Conservation (phyloP, 2,888 invertebrate genomes). For the Hemicrepidius hirtus region DNA sequence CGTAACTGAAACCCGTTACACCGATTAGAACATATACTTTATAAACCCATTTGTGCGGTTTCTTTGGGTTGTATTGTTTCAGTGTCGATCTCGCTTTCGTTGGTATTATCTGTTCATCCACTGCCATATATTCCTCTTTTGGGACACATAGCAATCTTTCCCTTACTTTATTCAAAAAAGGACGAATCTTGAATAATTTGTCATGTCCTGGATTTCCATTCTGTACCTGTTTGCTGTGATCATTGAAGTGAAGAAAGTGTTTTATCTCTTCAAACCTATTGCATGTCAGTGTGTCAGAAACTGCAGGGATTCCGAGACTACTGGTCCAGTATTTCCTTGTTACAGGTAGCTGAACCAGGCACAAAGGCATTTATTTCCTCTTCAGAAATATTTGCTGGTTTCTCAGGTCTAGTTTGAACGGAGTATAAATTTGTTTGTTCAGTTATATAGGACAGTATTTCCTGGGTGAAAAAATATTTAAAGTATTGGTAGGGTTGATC, state of each 20-base stretch:
- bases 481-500: not conserved
- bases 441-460: not conserved
- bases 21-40: conserved; percentile 66
- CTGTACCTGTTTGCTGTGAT: conserved; percentile 42
- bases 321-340: conserved; percentile 39
- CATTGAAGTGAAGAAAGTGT: conserved; percentile 51
- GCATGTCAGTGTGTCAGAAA: conserved; percentile 49
- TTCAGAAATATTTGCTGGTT: conserved; percentile 6
- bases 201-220: conserved; percentile 54
- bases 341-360: conserved; percentile 46
- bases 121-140: conserved; percentile 62
- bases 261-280: conserved; percentile 40
- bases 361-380: conserved; percentile 21
- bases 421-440: conserved; percentile 4
- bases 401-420: conserved; percentile 4
- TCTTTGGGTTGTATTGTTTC: conserved; percentile 65
- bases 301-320: not conserved
- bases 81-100: conserved; percentile 59
- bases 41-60: conserved; percentile 63
- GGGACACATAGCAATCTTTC: conserved; percentile 55
- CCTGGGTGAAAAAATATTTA: not conserved
- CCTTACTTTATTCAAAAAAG: conserved; percentile 48
- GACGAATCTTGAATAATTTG: conserved; percentile 62
- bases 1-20: conserved; percentile 65
- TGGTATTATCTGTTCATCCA: conserved; percentile 66